Conservation (phyloP, 2,797 vertebrate species). For the Sciaenops ocellatus region DNA sequence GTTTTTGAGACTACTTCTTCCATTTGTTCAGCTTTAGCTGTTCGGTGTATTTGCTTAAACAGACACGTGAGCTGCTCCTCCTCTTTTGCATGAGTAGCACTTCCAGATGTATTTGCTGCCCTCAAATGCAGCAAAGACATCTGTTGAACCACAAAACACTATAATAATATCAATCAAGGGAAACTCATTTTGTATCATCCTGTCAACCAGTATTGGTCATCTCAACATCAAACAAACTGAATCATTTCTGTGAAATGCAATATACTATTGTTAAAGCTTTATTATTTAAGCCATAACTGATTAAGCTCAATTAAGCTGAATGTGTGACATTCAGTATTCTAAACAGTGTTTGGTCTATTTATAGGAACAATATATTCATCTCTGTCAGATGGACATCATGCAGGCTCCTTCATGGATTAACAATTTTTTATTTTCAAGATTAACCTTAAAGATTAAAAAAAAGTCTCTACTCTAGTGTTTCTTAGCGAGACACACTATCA, state of each 20-base stretch:
- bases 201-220: neutral
- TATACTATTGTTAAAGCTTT: neutral
- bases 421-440: constrained; percentile 21
- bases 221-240: neutral
- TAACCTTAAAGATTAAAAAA: neutral
- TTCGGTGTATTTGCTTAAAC: no score
- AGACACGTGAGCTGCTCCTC: no score
- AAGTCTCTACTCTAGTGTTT: constrained; percentile 1
- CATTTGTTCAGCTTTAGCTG: no score
- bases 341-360: neutral
- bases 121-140: no score
- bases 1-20: no score
- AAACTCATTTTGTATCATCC: neutral
- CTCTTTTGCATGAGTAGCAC: no score
- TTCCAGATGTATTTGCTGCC: no score
- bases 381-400: neutral
- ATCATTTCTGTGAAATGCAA: neutral
- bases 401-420: constrained; percentile 16
- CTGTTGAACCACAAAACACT: neutral
- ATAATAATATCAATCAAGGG: neutral
- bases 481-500: constrained; percentile 17
- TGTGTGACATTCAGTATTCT: neutral
- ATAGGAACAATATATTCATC: neutral
- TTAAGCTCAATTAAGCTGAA: neutral
- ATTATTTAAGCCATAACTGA: neutral